Evolutionary conservation across 2,797 vertebrate genomes (phyloP).

Genomic region (Mormyrus hasselquistii): DNA sequence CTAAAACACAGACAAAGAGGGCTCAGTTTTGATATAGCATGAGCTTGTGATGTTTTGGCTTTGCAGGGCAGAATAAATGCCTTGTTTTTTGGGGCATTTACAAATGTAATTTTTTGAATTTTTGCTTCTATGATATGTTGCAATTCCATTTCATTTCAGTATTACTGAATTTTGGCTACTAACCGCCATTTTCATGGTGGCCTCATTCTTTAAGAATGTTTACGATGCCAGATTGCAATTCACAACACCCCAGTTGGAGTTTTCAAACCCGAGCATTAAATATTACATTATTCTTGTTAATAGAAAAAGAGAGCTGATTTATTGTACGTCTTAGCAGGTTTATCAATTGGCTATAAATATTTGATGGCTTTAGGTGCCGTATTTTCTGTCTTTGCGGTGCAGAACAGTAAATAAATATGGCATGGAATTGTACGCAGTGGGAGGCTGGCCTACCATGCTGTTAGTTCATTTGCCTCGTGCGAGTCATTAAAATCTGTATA

Average conservation of each 20-base stretch:
- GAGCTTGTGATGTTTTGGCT: background rate
- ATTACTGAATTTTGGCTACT: background rate
- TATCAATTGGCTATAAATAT: conserved; percentile 57
- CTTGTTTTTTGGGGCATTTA: background rate
- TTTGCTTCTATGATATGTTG: too few species aligned
- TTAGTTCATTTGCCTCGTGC: conserved; percentile 17
- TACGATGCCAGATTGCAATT: background rate
- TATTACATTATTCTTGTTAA: conserved; percentile 12
- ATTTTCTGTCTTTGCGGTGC: background rate
- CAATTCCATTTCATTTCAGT: background rate
- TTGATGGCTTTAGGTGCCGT: conserved; percentile 22
- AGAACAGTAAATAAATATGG: conserved; percentile 15
- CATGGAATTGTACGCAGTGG: background rate
- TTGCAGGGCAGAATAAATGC: background rate
- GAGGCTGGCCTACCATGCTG: background rate
- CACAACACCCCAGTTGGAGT: background rate
- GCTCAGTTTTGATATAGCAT: background rate
- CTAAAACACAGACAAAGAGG: background rate
- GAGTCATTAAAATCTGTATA: conserved; percentile 7
- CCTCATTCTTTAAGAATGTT: background rate
- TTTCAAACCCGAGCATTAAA: conserved; percentile 1
- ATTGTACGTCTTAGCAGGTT: conserved; percentile 42
- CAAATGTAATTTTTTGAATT: background rate
- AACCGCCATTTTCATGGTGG: background rate
- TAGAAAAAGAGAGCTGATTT: conserved; percentile 18